A percentile compares a stretch with the other conserved stretches of the same genome.
Evolutionary conservation across 2,888 invertebrate species (phyloP).

Genomic region (Lutraria lutraria): DNA sequence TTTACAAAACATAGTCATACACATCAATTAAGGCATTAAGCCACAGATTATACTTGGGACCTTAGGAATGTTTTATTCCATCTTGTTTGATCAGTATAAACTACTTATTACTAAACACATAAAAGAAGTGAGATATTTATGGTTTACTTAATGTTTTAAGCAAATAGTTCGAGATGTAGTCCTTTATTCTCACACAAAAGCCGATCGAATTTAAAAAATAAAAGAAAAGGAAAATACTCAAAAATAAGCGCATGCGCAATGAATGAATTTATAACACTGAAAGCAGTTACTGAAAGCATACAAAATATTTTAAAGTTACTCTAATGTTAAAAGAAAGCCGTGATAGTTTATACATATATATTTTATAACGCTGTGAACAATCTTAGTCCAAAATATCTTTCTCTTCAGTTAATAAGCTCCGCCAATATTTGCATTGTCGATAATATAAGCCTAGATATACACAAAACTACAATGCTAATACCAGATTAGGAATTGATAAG

Average conservation of each 20-base stretch:
- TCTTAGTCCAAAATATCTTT: neutral
- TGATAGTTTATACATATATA: slow-evolving; percentile 1
- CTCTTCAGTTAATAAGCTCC: neutral
- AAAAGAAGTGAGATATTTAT: neutral
- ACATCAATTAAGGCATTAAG: slow-evolving; percentile 23
- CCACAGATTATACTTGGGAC: neutral
- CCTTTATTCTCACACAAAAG: slow-evolving; percentile 1
- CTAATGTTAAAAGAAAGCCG: too few species aligned
- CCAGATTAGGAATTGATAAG: slow-evolving; percentile 13
- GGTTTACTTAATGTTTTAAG: slow-evolving; percentile 24
- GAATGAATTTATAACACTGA: neutral
- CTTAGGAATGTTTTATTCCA: neutral
- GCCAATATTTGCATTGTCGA: slow-evolving; percentile 21
- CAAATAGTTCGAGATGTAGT: neutral
- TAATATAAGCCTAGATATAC: neutral
- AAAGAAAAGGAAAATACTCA: neutral
- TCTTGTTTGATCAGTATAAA: neutral
- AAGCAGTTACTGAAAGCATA: too few species aligned
- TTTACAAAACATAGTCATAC: slow-evolving; percentile 17
- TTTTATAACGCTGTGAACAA: neutral
- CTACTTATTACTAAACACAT: neutral
- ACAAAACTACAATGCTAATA: neutral
- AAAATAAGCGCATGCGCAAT: neutral
- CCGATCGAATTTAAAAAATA: neutral
- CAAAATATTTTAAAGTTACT: too few species aligned